Evolutionary conservation across 2,888 invertebrate genomes (phyloP), one percentile per base, ranked within the genome.

Genomic region (Polyommatus icarus): DNA sequence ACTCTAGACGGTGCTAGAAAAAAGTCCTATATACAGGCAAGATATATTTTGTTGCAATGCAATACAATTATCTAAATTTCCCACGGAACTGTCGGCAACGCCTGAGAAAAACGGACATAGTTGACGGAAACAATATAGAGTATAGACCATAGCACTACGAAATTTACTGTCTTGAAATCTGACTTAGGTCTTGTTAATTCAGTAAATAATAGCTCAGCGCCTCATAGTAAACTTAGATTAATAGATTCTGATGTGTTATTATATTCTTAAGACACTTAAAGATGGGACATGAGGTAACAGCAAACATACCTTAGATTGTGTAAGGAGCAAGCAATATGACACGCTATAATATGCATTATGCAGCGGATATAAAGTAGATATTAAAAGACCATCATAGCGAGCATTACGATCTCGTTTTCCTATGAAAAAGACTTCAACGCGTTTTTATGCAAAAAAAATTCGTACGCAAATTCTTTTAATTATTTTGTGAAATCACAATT

Each of bases 351-450:
- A 0, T 61, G 20, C 20, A 20, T 12, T 20, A 24, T 12, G 24
- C 24, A 24, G 61, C 10, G 61, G 24, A 61, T 46, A 46, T 12
- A 0, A 12, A 46, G 46, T 46, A 46, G 10, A 46, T 10, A 61
- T 24, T 24, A 61, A 10, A 61, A 61, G 12, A 24, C 61, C 61
- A 61, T 61, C 24, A 61, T 61, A 3, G 10, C 10, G 20, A 59
- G 8, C 59, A 12, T 61, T 24, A 61, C 12, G 24, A 1, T 24
- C 24, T 24, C 12, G 24, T 12, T 61, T 61, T 24, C 10, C 61
- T 12, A 12, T 61, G 61, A 10, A 61, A 61, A 61, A 61, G 61
- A 61, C 20, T 61, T 61, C 12, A 61, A 61, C 61, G 61, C 61
- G 20, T 10, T 20, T 59, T 20, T 20, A 24, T 36, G 4, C 6